These are phyloP conservation scores for Atherinomorus stipes DNA, from an alignment of 2,113 vertebrate species.

Conservation along the genomic window DNA sequence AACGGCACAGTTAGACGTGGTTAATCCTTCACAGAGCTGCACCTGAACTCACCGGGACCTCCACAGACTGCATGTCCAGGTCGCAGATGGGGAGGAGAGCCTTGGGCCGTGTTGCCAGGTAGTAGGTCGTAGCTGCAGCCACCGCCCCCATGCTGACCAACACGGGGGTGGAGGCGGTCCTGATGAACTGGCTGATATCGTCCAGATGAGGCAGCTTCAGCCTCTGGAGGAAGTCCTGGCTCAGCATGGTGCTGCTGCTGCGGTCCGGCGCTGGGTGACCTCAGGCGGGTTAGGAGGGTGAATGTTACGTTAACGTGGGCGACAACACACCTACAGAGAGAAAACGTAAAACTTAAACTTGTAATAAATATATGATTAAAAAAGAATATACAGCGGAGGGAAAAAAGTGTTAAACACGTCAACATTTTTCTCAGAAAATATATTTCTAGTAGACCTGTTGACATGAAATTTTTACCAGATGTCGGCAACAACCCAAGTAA, in stretches of 20 bases:
- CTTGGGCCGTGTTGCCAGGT: slow-evolving; percentile 90
- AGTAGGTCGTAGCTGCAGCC: slow-evolving; percentile 89
- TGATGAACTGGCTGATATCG: slow-evolving; percentile 87
- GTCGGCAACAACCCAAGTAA: no score
- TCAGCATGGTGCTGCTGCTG: slow-evolving; percentile 79
- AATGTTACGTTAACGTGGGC: background rate
- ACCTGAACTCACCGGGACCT: slow-evolving; percentile 85
- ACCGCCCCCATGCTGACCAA: slow-evolving; percentile 91
- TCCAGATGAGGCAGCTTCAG: slow-evolving; percentile 88
- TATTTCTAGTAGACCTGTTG: no score
- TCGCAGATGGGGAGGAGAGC: slow-evolving; percentile 88
- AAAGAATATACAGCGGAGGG: no score
- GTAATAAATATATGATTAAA: no score
- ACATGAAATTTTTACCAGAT: no score
- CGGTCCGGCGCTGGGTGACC: background rate
- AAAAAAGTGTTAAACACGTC: no score
- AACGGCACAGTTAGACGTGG: no score
- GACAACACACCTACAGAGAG: slow-evolving; percentile 21
- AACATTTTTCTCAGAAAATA: no score
- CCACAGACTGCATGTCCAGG: slow-evolving; percentile 90
- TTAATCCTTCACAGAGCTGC: background rate
- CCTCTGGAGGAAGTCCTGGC: slow-evolving; percentile 86
- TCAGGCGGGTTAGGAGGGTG: background rate
- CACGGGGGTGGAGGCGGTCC: slow-evolving; percentile 84
- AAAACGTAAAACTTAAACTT: background rate